Conservation (phyloP, 2,797 vertebrate species). For the Pseudochromis fuscus region DNA sequence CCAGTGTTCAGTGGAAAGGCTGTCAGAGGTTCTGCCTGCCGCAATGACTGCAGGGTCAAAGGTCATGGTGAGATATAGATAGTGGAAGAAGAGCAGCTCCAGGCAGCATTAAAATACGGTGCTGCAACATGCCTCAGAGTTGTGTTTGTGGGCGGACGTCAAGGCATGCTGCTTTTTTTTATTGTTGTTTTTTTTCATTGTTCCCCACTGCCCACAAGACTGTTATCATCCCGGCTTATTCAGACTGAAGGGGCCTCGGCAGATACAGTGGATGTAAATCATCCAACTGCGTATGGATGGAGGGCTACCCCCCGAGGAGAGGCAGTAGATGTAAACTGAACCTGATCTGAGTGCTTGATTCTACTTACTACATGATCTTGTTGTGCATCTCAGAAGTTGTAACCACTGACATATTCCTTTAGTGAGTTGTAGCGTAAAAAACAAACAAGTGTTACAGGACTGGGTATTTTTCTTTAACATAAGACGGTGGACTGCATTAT, state of each 20-base stretch:
- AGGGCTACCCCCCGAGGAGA: slow-evolving; percentile 48
- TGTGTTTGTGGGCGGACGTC: slow-evolving; percentile 52
- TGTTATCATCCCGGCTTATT: slow-evolving; percentile 55
- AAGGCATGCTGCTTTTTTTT: slow-evolving; percentile 24
- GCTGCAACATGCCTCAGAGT: slow-evolving; percentile 20
- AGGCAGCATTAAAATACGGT: slow-evolving; percentile 31
- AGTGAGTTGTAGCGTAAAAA: neutral
- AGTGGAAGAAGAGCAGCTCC: slow-evolving; percentile 38
- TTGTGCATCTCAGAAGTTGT: slow-evolving; percentile 30
- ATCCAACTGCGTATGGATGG: slow-evolving; percentile 44
- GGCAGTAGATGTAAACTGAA: slow-evolving; percentile 53
- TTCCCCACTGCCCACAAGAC: slow-evolving; percentile 49
- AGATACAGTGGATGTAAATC: slow-evolving; percentile 64
- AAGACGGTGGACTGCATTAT: neutral
- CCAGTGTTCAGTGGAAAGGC: slow-evolving; percentile 55
- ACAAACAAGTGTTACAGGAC: neutral
- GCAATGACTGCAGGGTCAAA: slow-evolving; percentile 63
- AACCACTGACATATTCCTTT: slow-evolving; percentile 4
- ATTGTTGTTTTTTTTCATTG: slow-evolving; percentile 26
- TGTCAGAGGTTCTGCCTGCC: slow-evolving; percentile 64
- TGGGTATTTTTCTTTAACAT: slow-evolving; percentile 10
- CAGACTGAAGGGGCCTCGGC: slow-evolving; percentile 61
- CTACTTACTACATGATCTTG: slow-evolving; percentile 24
- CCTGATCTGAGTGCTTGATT: slow-evolving; percentile 43
- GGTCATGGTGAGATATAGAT: slow-evolving; percentile 53